A percentile compares a stretch with the other conserved stretches of the same genome.
Conservation (phyloP, 2,797 vertebrate genomes). For the Gobionotothen gibberifrons region DNA sequence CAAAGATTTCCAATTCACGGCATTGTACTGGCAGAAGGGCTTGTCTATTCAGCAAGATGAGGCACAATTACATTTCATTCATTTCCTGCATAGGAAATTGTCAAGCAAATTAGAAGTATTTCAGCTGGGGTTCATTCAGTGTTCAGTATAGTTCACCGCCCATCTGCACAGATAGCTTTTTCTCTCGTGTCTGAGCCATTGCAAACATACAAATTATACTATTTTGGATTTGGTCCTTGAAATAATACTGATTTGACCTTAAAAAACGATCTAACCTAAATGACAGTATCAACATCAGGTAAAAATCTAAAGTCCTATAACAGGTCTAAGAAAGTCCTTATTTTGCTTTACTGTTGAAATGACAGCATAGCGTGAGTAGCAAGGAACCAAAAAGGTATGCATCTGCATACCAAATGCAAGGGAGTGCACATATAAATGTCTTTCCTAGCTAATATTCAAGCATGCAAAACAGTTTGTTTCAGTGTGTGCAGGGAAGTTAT, state of each 20-base stretch:
- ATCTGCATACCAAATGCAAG: slow-evolving; percentile 12
- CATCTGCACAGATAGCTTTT: background rate
- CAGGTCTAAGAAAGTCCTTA: slow-evolving; percentile 19
- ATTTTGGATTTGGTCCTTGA: background rate
- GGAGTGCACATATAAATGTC: slow-evolving; percentile 33
- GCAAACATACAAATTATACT: slow-evolving; percentile 8
- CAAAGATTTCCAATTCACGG: slow-evolving; percentile 55
- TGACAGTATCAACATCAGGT: slow-evolving; percentile 14
- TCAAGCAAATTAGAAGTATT: slow-evolving; percentile 46
- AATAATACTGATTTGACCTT: slow-evolving; percentile 54
- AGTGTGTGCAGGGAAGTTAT: slow-evolving; percentile 18
- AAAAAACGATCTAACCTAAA: slow-evolving; percentile 35
- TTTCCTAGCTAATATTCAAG: slow-evolving; percentile 30
- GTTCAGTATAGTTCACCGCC: slow-evolving; percentile 18
- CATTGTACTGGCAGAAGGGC: slow-evolving; percentile 33
- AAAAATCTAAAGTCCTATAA: slow-evolving; percentile 11
- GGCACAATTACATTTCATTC: slow-evolving; percentile 44
- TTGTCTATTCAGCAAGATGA: slow-evolving; percentile 39
- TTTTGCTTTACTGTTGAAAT: slow-evolving; percentile 49
- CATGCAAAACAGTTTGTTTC: slow-evolving; percentile 37
- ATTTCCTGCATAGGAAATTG: slow-evolving; percentile 34
- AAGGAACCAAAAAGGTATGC: slow-evolving; percentile 11
- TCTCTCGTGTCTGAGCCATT: slow-evolving; percentile 8
- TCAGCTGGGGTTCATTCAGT: slow-evolving; percentile 25
- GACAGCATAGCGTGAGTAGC: slow-evolving; percentile 10